phyloP scores from a whole-genome alignment of 2,888 invertebrate species.

The Tenthredo amoena region DNA sequence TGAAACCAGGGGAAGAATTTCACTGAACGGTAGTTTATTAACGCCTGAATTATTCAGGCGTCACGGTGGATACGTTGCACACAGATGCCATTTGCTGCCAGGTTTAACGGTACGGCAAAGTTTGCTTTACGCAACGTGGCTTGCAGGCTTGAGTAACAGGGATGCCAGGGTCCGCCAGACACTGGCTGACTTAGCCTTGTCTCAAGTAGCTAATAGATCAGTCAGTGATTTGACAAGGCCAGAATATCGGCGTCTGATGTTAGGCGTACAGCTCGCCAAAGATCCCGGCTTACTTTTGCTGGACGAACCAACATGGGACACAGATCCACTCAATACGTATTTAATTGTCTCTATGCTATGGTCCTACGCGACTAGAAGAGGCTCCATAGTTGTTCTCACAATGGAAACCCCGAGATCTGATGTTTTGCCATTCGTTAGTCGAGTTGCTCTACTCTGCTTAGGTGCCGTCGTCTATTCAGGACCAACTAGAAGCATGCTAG shows the following conservation, averaged over 20 bases:
- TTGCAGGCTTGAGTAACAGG: constrained; percentile 73
- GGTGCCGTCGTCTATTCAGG: constrained; percentile 96
- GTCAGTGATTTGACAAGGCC: constrained; percentile 92
- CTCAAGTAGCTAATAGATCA: constrained; percentile 92
- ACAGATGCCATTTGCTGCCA: constrained; percentile 90
- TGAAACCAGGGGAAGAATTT: constrained; percentile 92
- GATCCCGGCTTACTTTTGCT: constrained; percentile 94
- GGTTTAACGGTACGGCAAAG: constrained; percentile 95
- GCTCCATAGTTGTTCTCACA: constrained; percentile 93
- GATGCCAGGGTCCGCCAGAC: constrained; percentile 93
- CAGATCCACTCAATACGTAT: constrained; percentile 97
- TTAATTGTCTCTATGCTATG: constrained; percentile 96
- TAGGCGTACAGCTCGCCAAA: constrained; percentile 95
- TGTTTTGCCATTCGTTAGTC: constrained; percentile 96
- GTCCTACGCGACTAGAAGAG: constrained; percentile 93
- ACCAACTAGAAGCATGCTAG: constrained; percentile 93
- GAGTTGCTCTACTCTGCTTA: constrained; percentile 93
- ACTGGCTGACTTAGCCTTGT: constrained; percentile 94
- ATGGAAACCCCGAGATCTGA: constrained; percentile 97
- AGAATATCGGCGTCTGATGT: constrained; percentile 93
- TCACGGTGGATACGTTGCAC: constrained; percentile 93
- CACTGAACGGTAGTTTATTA: constrained; percentile 92
- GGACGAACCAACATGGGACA: constrained; percentile 96
- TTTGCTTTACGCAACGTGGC: constrained; percentile 86
- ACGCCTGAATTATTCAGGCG: constrained; percentile 90